Evolutionary conservation across 2,113 vertebrate species (phyloP).

Genomic region (Anseranas semipalmata): DNA sequence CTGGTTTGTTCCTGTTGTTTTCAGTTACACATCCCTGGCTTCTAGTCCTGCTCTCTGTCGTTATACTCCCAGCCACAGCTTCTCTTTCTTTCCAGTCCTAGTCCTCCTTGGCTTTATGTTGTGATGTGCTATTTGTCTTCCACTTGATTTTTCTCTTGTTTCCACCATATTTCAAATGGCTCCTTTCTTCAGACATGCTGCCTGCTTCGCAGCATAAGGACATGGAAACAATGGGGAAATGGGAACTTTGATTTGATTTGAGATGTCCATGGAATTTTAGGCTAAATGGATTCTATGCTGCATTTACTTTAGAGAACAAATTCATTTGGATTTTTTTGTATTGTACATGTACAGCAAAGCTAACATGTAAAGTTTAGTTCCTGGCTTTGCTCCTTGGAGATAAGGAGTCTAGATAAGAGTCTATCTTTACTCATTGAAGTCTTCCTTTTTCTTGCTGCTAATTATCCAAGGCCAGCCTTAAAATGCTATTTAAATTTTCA

Average conservation of each 20-base stretch:
- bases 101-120: accelerated
- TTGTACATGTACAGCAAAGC: not conserved
- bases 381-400: not conserved
- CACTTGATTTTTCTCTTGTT: not conserved
- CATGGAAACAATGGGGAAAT: not conserved
- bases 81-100: not conserved
- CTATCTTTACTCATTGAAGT: not conserved
- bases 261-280: not conserved
- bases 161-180: not conserved
- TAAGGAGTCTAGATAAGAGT: not conserved
- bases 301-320: not conserved
- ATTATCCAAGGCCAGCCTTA: not conserved
- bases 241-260: not conserved
- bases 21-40: not conserved
- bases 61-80: not conserved
- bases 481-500: not conserved
- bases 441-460: not conserved
- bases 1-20: not conserved
- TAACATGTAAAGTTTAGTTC: not conserved
- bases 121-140: not conserved
- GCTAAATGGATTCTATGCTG: not conserved
- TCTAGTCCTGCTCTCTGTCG: not conserved
- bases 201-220: not conserved
- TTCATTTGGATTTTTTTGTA: not conserved
- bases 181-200: not conserved